Conservation (phyloP, 2,113 vertebrate genomes). For the Bubo bubo region DNA sequence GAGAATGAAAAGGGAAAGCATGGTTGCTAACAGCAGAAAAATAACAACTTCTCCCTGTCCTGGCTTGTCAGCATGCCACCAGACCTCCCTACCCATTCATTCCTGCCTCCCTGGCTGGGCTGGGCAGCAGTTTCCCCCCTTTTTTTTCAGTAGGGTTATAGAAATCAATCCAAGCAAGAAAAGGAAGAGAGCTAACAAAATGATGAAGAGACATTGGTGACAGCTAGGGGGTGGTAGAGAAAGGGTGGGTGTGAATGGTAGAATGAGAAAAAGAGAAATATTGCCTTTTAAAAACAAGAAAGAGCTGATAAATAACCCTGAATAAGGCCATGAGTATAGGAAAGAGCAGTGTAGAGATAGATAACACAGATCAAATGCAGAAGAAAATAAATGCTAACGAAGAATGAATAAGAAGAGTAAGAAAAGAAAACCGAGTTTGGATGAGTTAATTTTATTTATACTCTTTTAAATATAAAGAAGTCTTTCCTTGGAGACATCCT, state of each 20-base stretch:
- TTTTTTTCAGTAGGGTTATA: not conserved
- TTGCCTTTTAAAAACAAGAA: not conserved
- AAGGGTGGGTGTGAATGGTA: not conserved
- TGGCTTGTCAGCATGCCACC: not conserved
- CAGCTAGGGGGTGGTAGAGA: not conserved
- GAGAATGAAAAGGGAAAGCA: not conserved
- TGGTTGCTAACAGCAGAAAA: not conserved
- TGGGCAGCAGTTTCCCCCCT: not conserved
- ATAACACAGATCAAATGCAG: not conserved
- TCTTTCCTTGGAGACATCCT: not conserved
- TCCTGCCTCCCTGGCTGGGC: not conserved
- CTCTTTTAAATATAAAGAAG: not conserved
- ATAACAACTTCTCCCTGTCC: not conserved
- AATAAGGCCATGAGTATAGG: not conserved
- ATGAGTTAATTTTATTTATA: not conserved
- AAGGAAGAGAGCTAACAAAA: not conserved
- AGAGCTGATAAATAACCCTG: not conserved
- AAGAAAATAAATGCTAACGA: slow-evolving; percentile 14
- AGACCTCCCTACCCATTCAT: not conserved
- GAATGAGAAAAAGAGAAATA: not conserved
- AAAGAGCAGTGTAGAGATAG: not conserved
- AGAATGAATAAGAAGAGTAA: not conserved
- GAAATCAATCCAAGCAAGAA: not conserved
- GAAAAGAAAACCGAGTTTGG: not conserved
- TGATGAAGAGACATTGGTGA: not conserved